A percentile compares a stretch with the other conserved stretches of the same genome.
Evolutionary conservation across 2,797 vertebrate species (phyloP).

Genomic region (Anolis apletophallus): DNA sequence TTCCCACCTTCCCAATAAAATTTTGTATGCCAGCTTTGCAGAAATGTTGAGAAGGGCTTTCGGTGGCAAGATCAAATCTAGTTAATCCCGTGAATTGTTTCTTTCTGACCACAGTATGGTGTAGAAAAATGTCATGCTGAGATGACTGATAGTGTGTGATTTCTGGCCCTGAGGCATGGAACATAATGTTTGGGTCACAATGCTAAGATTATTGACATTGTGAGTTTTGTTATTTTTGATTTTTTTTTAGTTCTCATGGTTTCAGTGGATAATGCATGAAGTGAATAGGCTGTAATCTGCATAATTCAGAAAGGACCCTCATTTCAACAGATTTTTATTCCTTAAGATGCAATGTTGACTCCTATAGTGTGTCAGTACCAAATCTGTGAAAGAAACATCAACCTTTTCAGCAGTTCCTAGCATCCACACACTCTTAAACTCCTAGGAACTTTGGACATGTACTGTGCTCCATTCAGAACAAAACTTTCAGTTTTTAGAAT

Average conservation of each 20-base stretch:
- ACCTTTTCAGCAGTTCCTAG: too few relatives aligned
- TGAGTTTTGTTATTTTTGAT: background rate
- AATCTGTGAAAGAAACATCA: too few relatives aligned
- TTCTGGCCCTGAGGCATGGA: background rate
- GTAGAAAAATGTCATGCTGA: background rate
- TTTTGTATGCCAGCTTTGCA: background rate
- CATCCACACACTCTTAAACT: too few relatives aligned
- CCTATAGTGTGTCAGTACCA: too few relatives aligned
- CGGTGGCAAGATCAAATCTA: background rate
- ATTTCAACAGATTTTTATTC: background rate
- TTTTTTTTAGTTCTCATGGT: background rate
- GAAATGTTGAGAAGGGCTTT: background rate
- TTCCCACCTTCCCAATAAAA: constrained; percentile 3
- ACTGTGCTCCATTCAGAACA: too few relatives aligned
- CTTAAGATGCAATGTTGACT: background rate
- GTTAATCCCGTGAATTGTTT: background rate
- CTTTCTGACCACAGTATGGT: background rate
- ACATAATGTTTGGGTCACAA: background rate
- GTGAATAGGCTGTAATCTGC: too few relatives aligned
- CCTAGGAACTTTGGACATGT: too few relatives aligned
- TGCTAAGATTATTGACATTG: background rate
- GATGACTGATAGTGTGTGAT: background rate
- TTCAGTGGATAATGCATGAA: background rate
- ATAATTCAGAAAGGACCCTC: background rate
- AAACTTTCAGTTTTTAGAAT: too few relatives aligned